A percentile compares a stretch with the other conserved stretches of the same genome.
phyloP scores from a whole-genome alignment of 2,888 invertebrate genomes.

The Mesorhabditis belari region DNA sequence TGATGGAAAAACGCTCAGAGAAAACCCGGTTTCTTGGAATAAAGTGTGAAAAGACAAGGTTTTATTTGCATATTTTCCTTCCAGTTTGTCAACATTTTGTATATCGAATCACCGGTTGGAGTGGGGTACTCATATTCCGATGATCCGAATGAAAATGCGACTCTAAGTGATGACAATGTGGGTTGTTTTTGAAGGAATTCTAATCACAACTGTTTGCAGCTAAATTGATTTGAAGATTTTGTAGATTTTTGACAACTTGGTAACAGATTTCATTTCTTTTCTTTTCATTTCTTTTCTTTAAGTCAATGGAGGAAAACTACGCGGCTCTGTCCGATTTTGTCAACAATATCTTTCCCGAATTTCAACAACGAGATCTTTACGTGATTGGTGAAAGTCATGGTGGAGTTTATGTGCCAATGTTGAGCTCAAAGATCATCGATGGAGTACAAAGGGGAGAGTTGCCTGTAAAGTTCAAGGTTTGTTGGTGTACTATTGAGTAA shows the following conservation, averaged over 20 bases:
- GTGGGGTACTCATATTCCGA: conserved; percentile 60
- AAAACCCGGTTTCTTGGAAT: conserved; percentile 45
- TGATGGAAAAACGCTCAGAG: conserved; percentile 24
- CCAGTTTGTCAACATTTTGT: conserved; percentile 58
- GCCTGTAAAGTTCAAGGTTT: conserved; percentile 20
- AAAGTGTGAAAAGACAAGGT: conserved; percentile 15
- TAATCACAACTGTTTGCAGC: too few relatives aligned
- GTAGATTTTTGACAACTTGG: not conserved
- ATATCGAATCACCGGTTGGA: conserved; percentile 60
- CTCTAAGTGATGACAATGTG: conserved; percentile 28
- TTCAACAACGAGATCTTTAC: conserved; percentile 18
- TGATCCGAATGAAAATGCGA: conserved; percentile 29
- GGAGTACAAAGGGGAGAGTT: conserved; percentile 20
- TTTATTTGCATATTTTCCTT: conserved; percentile 1
- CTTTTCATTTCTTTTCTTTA: too few relatives aligned
- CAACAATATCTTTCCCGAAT: conserved; percentile 13
- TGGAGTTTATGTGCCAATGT: conserved; percentile 56
- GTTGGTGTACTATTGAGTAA: not conserved
- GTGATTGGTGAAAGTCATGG: conserved; percentile 57
- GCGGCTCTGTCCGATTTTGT: conserved; percentile 55
- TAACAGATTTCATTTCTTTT: not conserved
- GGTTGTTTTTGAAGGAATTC: too few relatives aligned
- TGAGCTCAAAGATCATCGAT: conserved; percentile 16
- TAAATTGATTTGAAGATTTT: not conserved
- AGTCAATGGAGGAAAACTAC: conserved; percentile 53